These are phyloP conservation scores for Hoplostethus atlanticus DNA, from an alignment of 2,797 vertebrate genomes.

Conservation along the genomic window DNA sequence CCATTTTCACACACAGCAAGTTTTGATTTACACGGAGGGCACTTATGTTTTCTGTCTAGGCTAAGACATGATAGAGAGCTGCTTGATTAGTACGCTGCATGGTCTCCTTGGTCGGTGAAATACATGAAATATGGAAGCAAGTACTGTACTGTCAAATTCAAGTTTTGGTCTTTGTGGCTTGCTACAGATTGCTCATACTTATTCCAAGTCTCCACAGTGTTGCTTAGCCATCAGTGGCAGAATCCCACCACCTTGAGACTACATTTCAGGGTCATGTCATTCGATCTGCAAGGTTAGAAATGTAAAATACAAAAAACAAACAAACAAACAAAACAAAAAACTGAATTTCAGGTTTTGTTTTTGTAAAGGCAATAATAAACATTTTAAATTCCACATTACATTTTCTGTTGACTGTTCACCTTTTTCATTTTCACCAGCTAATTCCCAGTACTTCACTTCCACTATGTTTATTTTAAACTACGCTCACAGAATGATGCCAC, in stretches of 20 bases:
- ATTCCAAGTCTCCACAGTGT: neutral
- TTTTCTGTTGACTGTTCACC: neutral
- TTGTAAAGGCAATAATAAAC: slow-evolving; percentile 11
- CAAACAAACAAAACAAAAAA: too few relatives aligned
- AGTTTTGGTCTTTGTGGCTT: too few relatives aligned
- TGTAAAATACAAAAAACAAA: neutral
- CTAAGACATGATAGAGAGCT: neutral
- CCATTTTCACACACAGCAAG: slow-evolving; percentile 7
- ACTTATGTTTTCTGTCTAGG: slow-evolving; percentile 9
- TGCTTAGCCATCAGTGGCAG: slow-evolving; percentile 6
- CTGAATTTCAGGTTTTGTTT: slow-evolving; percentile 20
- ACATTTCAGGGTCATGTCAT: slow-evolving; percentile 44
- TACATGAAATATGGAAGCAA: neutral
- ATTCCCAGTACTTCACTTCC: slow-evolving; percentile 2
- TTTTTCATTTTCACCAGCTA: slow-evolving; percentile 11
- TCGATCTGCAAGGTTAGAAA: slow-evolving; percentile 29
- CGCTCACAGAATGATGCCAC: slow-evolving; percentile 14
- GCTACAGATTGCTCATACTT: neutral
- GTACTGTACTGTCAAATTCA: neutral
- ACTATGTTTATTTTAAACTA: slow-evolving; percentile 53
- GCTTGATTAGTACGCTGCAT: neutral
- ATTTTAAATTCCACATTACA: neutral
- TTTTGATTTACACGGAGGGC: neutral
- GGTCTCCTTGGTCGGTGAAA: neutral
- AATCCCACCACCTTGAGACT: slow-evolving; percentile 28